A percentile compares a stretch with the other conserved stretches of the same genome.
Conservation (phyloP, 1,140 invertebrate species). For the Mizuhopecten yessoensis region DNA sequence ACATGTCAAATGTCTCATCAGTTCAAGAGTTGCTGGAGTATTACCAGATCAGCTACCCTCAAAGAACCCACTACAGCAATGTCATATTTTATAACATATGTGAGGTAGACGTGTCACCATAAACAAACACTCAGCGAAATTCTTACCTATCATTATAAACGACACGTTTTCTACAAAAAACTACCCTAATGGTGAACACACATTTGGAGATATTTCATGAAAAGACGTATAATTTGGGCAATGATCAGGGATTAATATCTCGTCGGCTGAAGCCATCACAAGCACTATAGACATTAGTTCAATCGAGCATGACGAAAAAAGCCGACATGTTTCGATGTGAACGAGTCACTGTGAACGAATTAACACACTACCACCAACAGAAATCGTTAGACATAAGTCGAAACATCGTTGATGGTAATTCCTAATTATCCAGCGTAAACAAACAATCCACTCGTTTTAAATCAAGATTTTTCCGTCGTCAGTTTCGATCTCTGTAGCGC, state of each 20-base stretch:
- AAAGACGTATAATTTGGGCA: neutral
- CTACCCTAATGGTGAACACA: neutral
- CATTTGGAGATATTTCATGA: neutral
- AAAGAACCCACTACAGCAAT: too few species aligned
- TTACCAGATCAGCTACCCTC: too few species aligned
- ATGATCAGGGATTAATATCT: slow-evolving; percentile 24
- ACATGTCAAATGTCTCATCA: too few species aligned
- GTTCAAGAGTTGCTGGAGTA: too few species aligned
- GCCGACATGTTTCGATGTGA: neutral
- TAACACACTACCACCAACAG: neutral
- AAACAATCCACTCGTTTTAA: neutral
- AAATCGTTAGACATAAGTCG: neutral
- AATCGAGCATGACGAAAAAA: neutral
- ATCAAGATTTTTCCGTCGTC: neutral
- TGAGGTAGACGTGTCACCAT: too few species aligned
- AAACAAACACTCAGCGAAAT: too few species aligned
- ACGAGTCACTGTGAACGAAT: neutral
- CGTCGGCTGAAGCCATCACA: neutral
- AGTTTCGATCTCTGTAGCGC: too few species aligned
- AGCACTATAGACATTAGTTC: neutral
- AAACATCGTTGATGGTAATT: neutral
- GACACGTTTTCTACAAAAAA: neutral
- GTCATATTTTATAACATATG: too few species aligned
- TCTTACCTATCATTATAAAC: too few species aligned
- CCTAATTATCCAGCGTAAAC: neutral